These are phyloP conservation scores for Harpegnathos saltator DNA, from an alignment of 1,140 invertebrate genomes.

Conservation along the genomic window DNA sequence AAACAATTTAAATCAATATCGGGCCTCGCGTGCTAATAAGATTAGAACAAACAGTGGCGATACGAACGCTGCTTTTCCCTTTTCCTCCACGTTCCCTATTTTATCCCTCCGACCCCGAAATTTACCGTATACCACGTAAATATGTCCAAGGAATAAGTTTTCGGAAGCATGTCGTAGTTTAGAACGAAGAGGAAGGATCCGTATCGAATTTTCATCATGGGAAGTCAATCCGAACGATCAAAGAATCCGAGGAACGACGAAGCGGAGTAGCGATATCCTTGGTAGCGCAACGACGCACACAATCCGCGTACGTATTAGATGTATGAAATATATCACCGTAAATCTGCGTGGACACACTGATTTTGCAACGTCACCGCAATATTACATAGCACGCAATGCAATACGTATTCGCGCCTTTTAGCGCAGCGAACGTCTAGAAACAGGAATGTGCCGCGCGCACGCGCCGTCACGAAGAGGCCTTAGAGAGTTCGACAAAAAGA, in stretches of 20 bases:
- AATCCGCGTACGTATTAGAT: background rate
- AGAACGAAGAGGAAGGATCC: background rate
- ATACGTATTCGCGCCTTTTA: no score
- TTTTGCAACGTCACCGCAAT: conserved; percentile 12
- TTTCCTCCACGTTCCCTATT: no score
- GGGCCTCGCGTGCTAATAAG: background rate
- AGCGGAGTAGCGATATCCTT: background rate
- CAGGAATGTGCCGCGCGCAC: background rate
- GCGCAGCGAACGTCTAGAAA: conserved; percentile 2
- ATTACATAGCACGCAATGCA: background rate
- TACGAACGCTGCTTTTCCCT: no score
- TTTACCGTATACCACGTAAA: conserved; percentile 13
- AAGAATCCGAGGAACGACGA: background rate
- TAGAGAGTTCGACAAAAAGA: conserved; percentile 9
- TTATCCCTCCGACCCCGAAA: no score
- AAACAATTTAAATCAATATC: background rate
- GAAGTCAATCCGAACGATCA: background rate
- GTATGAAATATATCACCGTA: background rate
- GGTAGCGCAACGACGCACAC: background rate
- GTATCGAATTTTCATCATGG: background rate
- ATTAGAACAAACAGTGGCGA: background rate
- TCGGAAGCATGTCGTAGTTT: background rate
- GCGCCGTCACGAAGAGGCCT: conserved; percentile 36
- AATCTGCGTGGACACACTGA: background rate
- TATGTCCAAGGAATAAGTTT: background rate